Conservation (phyloP, 2,888 invertebrate genomes). For the Eustalomyia histrio region DNA sequence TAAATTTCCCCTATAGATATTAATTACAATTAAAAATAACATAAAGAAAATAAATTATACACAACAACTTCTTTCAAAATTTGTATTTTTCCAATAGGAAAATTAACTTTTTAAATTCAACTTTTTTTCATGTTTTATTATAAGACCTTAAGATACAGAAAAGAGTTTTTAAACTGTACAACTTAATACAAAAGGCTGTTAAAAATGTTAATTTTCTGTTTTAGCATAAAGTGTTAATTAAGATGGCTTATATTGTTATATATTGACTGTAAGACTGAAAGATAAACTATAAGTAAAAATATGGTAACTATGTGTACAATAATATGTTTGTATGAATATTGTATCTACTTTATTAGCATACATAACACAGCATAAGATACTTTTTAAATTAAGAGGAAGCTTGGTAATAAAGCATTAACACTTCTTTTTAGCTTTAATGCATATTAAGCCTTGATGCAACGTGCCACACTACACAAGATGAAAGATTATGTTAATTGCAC, state of each 20-base stretch:
- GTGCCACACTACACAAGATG: slow-evolving; percentile 46
- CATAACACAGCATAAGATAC: slow-evolving; percentile 15
- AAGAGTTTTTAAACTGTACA: slow-evolving; percentile 24
- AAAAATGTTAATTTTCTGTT: slow-evolving; percentile 57
- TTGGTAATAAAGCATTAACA: slow-evolving; percentile 62
- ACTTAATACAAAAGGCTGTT: slow-evolving; percentile 49
- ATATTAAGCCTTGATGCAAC: slow-evolving; percentile 36
- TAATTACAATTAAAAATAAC: too few relatives aligned
- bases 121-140: neutral
- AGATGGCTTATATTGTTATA: slow-evolving; percentile 58
- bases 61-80: too few relatives aligned
- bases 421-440: slow-evolving; percentile 40
- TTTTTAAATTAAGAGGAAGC: slow-evolving; percentile 42
- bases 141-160: neutral
- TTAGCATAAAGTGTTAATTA: slow-evolving; percentile 65
- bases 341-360: neutral
- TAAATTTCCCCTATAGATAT: too few relatives aligned
- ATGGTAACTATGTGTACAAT: neutral
- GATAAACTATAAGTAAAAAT: slow-evolving; percentile 41
- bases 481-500: slow-evolving; percentile 56
- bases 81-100: neutral
- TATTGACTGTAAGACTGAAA: slow-evolving; percentile 44
- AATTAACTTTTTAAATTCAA: neutral
- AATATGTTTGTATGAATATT: neutral
- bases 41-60: too few relatives aligned